A percentile compares a stretch with the other conserved stretches of the same genome.
These are phyloP conservation scores for Phrynocephalus versicolor DNA, from an alignment of 2,113 vertebrate genomes.

Conservation along the genomic window DNA sequence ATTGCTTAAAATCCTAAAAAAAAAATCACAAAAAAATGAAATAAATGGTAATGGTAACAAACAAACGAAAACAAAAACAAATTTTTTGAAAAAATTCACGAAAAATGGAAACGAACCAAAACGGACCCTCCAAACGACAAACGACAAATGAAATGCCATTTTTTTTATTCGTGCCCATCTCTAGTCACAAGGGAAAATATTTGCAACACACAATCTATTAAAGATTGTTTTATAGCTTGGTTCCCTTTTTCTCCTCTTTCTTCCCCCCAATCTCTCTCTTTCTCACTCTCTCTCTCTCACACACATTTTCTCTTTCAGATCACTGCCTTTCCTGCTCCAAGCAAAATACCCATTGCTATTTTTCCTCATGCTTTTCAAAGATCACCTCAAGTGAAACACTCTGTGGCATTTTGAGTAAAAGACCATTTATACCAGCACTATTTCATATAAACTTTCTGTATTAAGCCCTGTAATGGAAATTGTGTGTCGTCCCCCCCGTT, in stretches of 20 bases:
- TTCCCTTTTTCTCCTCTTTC: background rate
- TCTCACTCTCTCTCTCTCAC: conserved; percentile 29
- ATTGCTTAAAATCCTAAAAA: too few species aligned
- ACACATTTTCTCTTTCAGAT: conserved; percentile 55
- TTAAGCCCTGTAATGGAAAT: conserved; percentile 48
- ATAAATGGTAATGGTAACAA: too few species aligned
- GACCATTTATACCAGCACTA: conserved; percentile 53
- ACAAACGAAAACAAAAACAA: too few species aligned
- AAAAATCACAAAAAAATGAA: too few species aligned
- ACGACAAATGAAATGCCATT: too few species aligned
- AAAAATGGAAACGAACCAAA: too few species aligned
- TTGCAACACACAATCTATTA: conserved; percentile 28
- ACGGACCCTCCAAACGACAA: too few species aligned
- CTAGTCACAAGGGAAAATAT: conserved; percentile 5
- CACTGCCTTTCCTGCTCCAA: conserved; percentile 66
- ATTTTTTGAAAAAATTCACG: too few species aligned
- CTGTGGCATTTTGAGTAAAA: conserved; percentile 61
- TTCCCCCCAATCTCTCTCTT: background rate
- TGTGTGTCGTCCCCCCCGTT: too few species aligned
- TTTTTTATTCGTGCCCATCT: too few species aligned
- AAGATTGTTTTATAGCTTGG: background rate
- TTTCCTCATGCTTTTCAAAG: conserved; percentile 62
- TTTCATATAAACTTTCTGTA: conserved; percentile 45
- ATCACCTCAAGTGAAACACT: conserved; percentile 66
- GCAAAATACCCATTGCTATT: conserved; percentile 62